Conservation (phyloP, 1,140 invertebrate genomes). For the Lordiphosa collinella region DNA sequence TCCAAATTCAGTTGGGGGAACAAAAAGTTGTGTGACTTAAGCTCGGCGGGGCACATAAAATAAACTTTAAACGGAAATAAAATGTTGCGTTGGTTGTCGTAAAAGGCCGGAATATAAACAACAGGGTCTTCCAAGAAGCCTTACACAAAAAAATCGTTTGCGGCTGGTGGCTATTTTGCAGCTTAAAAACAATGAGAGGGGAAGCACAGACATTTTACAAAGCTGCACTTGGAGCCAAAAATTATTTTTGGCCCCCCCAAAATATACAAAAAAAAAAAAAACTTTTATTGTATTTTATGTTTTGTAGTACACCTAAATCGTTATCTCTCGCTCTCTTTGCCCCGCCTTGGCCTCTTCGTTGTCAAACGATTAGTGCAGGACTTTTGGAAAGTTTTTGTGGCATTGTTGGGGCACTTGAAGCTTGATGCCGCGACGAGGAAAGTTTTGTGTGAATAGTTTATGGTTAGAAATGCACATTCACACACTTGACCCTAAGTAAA, state of each 20-base stretch:
- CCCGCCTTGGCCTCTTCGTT: constrained; percentile 3
- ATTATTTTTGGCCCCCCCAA: constrained; percentile 29
- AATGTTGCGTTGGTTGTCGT: constrained; percentile 40
- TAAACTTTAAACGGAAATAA: constrained; percentile 64
- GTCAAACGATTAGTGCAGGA: constrained; percentile 62
- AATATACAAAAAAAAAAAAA: constrained; percentile 10
- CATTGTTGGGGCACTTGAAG: constrained; percentile 40
- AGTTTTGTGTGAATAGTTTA: constrained; percentile 71
- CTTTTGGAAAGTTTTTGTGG: constrained; percentile 65
- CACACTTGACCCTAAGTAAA: no score
- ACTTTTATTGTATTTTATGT: constrained; percentile 32
- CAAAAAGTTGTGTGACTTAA: constrained; percentile 21
- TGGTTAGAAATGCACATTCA: constrained; percentile 39
- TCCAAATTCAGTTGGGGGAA: constrained; percentile 2
- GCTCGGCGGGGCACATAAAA: constrained; percentile 38
- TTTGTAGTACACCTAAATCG: constrained; percentile 51
- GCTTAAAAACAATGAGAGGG: constrained; percentile 23
- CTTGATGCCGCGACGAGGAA: constrained; percentile 50
- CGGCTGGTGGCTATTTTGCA: background rate
- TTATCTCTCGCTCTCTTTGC: constrained; percentile 16
- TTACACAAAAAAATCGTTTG: constrained; percentile 31
- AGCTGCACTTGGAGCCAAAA: constrained; percentile 44
- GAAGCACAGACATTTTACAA: constrained; percentile 16
- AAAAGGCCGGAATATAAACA: no score
- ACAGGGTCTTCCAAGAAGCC: constrained; percentile 3